Evolutionary conservation across 2,888 invertebrate genomes (phyloP).

Genomic region (Lycaena phlaeas): DNA sequence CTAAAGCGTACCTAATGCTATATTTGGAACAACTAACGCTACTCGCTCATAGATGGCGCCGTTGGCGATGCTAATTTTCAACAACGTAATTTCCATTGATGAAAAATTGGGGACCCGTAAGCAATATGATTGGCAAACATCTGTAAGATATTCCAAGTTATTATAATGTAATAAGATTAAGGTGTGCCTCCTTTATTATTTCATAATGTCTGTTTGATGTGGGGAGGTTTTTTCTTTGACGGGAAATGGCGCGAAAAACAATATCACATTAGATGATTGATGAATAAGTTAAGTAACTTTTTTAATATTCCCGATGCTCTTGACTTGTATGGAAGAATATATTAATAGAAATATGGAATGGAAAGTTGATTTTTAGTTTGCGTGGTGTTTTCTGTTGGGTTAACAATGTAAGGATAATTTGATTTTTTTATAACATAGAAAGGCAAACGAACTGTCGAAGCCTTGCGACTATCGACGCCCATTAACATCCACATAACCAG

Average conservation of each 20-base stretch:
- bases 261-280: background rate
- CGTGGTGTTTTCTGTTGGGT: too few species aligned
- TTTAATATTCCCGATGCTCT: background rate
- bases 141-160: conserved; percentile 62
- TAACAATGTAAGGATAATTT: too few species aligned
- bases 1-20: too few species aligned
- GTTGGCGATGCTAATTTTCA: conserved; percentile 62
- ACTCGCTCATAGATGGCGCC: conserved; percentile 60
- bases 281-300: background rate
- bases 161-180: conserved; percentile 66
- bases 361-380: too few species aligned
- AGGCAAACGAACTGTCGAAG: too few species aligned
- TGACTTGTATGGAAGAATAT: too few species aligned
- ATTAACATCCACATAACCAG: too few species aligned
- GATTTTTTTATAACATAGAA: too few species aligned
- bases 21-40: too few species aligned
- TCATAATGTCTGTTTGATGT: conserved; percentile 61
- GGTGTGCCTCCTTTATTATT: conserved; percentile 55
- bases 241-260: conserved; percentile 31
- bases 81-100: conserved; percentile 54
- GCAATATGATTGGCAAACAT: conserved; percentile 64
- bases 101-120: conserved; percentile 57
- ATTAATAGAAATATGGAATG: too few species aligned
- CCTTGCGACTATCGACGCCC: too few species aligned
- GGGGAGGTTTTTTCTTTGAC: conserved; percentile 26